These are phyloP conservation scores for Ceratina australensis DNA, from an alignment of 1,140 invertebrate species.

Conservation along the genomic window DNA sequence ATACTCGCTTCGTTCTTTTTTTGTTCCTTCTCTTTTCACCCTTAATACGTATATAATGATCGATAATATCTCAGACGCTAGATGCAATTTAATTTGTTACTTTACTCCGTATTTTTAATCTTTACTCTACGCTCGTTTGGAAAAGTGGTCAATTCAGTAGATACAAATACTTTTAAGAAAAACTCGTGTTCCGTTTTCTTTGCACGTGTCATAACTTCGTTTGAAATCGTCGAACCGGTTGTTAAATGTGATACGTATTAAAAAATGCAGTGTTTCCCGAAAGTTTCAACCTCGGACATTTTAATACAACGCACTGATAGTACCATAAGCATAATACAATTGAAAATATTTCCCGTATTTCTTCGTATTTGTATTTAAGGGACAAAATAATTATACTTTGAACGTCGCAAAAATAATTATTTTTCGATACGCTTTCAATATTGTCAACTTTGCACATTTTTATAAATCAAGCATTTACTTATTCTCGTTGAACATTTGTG, in stretches of 20 bases:
- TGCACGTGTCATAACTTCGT: neutral
- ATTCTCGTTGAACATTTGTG: neutral
- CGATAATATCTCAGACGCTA: slow-evolving; percentile 1
- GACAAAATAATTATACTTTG: slow-evolving; percentile 1
- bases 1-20: no score
- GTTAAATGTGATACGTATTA: neutral
- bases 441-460: neutral
- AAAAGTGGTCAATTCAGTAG: slow-evolving; percentile 21
- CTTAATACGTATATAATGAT: slow-evolving; percentile 17
- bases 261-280: neutral
- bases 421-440: no score
- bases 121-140: neutral
- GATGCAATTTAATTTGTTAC: neutral
- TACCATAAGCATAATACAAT: neutral
- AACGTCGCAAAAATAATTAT: no score
- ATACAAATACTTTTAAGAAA: slow-evolving; percentile 26
- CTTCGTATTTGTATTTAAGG: neutral
- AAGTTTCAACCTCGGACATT: neutral
- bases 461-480: neutral
- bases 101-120: slow-evolving; percentile 5
- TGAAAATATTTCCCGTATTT: slow-evolving; percentile 1
- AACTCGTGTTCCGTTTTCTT: slow-evolving; percentile 1
- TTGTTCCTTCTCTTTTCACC: neutral
- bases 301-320: neutral
- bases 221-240: slow-evolving; percentile 1